Conservation (phyloP, 2,797 vertebrate species). For the Euthynnus affinis region DNA sequence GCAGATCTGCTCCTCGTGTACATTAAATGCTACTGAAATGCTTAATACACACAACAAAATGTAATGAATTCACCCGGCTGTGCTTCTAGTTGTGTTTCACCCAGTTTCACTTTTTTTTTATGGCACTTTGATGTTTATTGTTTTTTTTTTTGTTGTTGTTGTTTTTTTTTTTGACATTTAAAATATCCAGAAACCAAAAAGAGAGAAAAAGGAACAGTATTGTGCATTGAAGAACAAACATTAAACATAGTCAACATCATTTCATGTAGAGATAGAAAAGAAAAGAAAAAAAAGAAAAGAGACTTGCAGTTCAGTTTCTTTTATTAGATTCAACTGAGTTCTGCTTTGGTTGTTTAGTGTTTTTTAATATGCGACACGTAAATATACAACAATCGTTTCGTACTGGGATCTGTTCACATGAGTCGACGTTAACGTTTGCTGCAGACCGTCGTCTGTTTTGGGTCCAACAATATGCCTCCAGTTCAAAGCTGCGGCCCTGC, state of each 20-base stretch:
- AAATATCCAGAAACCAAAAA: constrained; percentile 38
- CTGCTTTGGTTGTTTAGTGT: constrained; percentile 21
- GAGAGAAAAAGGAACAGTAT: constrained; percentile 23
- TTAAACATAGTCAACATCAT: constrained; percentile 33
- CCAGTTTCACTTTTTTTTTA: constrained; percentile 48
- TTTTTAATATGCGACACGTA: constrained; percentile 30
- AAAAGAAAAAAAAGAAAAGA: neutral
- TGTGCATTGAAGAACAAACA: constrained; percentile 39
- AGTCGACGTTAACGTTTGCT: constrained; percentile 50
- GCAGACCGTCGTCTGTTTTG: constrained; percentile 39
- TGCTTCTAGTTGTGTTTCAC: constrained; percentile 45
- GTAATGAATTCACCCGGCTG: neutral
- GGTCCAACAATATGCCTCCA: constrained; percentile 51
- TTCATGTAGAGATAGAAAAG: neutral
- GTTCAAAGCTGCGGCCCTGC: constrained; percentile 58
- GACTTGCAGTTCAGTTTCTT: constrained; percentile 20
- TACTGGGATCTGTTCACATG: constrained; percentile 33
- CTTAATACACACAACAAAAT: neutral
- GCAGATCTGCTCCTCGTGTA: constrained; percentile 47
- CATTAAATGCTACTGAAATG: constrained; percentile 58
- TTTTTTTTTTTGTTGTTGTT: constrained; percentile 72
- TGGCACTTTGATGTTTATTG: constrained; percentile 71
- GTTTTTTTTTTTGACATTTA: constrained; percentile 68
- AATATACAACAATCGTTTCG: constrained; percentile 37
- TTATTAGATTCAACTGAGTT: constrained; percentile 38